Conservation (phyloP, 1,140 invertebrate genomes). For the Pachyrhynchus sulphureomaculatus region DNA sequence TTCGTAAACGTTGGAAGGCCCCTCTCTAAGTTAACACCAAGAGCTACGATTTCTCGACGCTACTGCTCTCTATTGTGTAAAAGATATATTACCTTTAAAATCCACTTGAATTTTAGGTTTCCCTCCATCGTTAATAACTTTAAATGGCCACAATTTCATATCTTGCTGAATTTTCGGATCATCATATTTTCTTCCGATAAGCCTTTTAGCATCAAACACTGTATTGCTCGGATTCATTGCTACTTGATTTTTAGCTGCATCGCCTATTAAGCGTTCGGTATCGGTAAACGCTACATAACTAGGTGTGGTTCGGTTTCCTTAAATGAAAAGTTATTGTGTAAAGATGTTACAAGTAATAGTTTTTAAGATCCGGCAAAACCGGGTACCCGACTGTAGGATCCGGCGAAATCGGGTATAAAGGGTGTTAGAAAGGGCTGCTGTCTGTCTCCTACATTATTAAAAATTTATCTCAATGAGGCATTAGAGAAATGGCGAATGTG, state of each 20-base stretch:
- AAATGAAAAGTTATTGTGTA: background rate
- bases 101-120: conserved; percentile 67
- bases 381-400: no score
- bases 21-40: no score
- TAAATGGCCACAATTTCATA: conserved; percentile 70
- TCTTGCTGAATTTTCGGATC: conserved; percentile 69
- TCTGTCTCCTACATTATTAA: no score
- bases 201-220: conserved; percentile 66
- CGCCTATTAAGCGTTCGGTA: conserved; percentile 71
- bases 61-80: no score
- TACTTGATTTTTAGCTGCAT: conserved; percentile 61
- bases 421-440: no score
- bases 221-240: conserved; percentile 72
- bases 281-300: conserved; percentile 89
- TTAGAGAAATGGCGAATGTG: no score
- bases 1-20: no score
- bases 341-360: background rate
- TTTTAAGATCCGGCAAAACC: no score
- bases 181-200: conserved; percentile 66
- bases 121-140: conserved; percentile 60
- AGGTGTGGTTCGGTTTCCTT: conserved; percentile 83
- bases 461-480: no score
- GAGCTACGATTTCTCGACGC: no score
- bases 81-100: conserved; percentile 60
- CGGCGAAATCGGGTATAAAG: no score